phyloP scores from a whole-genome alignment of 1,140 invertebrate species.

The Sarcophaga peregrina region DNA sequence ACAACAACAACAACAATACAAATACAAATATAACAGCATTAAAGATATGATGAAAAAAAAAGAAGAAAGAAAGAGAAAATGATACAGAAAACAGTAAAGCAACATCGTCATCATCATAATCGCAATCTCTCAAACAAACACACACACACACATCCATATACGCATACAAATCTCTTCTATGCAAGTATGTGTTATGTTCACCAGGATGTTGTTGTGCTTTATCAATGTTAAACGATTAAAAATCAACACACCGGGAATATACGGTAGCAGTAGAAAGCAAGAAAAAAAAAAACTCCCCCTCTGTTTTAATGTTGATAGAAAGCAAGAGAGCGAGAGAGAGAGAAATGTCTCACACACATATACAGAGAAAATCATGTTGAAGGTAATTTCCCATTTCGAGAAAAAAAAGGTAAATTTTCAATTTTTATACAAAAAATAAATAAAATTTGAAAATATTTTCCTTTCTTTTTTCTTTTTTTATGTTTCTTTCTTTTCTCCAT shows the following conservation, averaged over 20 bases:
- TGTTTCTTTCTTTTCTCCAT: too few relatives aligned
- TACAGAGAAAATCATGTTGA: neutral
- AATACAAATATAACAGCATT: neutral
- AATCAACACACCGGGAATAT: neutral
- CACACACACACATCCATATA: neutral
- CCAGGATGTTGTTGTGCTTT: conserved; percentile 23
- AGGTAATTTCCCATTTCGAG: neutral
- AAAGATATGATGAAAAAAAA: too few relatives aligned
- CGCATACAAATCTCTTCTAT: neutral
- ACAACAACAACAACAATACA: too few relatives aligned
- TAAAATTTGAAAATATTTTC: too few relatives aligned
- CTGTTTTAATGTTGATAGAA: neutral
- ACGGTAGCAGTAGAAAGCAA: neutral
- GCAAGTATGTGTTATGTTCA: neutral
- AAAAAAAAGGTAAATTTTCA: conserved; percentile 3
- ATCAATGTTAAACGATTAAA: conserved; percentile 25
- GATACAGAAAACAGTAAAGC: neutral
- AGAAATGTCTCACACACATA: neutral
- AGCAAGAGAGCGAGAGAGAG: too few relatives aligned
- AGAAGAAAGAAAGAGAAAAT: too few relatives aligned
- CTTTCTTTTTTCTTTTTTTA: too few relatives aligned
- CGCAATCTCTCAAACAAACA: neutral
- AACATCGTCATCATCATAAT: too few relatives aligned
- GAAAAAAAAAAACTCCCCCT: neutral
- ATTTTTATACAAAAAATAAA: neutral